phyloP scores from a whole-genome alignment of 1,140 invertebrate genomes.

The Caenorhabditis latens region DNA sequence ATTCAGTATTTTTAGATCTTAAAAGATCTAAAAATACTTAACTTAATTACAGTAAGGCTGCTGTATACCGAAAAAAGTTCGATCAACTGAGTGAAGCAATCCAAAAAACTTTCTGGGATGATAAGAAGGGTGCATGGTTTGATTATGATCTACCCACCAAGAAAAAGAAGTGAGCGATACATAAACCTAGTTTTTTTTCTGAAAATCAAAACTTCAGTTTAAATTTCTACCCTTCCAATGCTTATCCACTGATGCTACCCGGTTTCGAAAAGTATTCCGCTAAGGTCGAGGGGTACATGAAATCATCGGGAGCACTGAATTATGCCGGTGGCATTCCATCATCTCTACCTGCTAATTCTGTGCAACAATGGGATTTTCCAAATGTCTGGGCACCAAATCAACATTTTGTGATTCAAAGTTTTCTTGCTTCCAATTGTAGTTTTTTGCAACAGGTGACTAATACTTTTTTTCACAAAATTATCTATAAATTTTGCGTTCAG shows the following conservation, averaged over 20 bases:
- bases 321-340: constrained; percentile 65
- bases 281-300: constrained; percentile 57
- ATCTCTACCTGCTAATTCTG: constrained; percentile 72
- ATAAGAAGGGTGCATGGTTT: constrained; percentile 87
- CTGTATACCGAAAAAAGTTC: constrained; percentile 82
- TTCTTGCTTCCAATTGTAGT: not conserved
- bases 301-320: constrained; percentile 61
- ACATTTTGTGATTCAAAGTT: constrained; percentile 58
- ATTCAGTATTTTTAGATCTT: too few species aligned
- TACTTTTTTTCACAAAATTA: too few species aligned
- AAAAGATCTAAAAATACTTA: constrained; percentile 72
- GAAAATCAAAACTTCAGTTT: constrained; percentile 78
- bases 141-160: constrained; percentile 84
- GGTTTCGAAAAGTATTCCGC: constrained; percentile 80
- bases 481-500: not conserved
- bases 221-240: constrained; percentile 86
- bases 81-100: constrained; percentile 83
- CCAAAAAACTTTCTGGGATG: constrained; percentile 86
- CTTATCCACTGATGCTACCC: constrained; percentile 83
- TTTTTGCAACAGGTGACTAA: not conserved
- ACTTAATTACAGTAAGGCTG: constrained; percentile 78
- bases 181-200: not conserved
- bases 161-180: constrained; percentile 78
- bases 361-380: constrained; percentile 78
- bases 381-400: constrained; percentile 75